phyloP scores from a whole-genome alignment of 2,888 invertebrate genomes.

The Nomada ruficornis region DNA sequence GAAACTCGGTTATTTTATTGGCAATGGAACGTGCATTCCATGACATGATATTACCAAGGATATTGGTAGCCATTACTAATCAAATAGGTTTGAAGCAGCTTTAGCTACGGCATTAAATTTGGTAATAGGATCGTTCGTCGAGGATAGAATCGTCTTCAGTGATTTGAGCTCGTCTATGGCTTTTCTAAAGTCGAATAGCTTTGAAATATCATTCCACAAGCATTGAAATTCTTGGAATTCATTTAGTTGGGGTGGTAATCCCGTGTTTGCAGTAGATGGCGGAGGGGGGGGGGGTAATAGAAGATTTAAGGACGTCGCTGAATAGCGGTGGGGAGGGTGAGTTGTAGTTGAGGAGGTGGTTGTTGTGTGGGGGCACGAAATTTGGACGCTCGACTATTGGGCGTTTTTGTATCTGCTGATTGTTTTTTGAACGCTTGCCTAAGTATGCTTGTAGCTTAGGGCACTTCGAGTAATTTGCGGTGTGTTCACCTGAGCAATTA shows the following conservation, averaged over 20 bases:
- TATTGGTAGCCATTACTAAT: neutral
- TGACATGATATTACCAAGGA: neutral
- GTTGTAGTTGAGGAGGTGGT: too few relatives aligned
- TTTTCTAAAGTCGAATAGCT: neutral
- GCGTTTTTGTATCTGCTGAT: too few relatives aligned
- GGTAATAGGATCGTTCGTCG: neutral
- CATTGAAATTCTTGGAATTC: neutral
- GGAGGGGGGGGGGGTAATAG: too few relatives aligned
- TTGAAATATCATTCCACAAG: neutral
- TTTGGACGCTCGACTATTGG: too few relatives aligned
- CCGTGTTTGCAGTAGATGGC: neutral
- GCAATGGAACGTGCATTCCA: neutral
- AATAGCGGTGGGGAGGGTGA: too few relatives aligned
- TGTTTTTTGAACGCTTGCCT: too few relatives aligned
- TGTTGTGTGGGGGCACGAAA: too few relatives aligned
- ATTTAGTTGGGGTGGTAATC: neutral
- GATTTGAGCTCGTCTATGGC: neutral
- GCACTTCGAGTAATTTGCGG: too few relatives aligned
- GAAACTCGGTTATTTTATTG: neutral
- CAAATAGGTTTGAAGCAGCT: neutral
- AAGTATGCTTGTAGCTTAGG: too few relatives aligned
- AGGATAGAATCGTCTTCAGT: neutral
- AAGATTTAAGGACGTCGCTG: too few relatives aligned
- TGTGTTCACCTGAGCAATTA: too few relatives aligned
- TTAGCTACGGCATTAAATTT: neutral